Evolutionary conservation across 2,888 invertebrate genomes (phyloP), one percentile per base, ranked within the genome.

Genomic region (Eulithis prunata): DNA sequence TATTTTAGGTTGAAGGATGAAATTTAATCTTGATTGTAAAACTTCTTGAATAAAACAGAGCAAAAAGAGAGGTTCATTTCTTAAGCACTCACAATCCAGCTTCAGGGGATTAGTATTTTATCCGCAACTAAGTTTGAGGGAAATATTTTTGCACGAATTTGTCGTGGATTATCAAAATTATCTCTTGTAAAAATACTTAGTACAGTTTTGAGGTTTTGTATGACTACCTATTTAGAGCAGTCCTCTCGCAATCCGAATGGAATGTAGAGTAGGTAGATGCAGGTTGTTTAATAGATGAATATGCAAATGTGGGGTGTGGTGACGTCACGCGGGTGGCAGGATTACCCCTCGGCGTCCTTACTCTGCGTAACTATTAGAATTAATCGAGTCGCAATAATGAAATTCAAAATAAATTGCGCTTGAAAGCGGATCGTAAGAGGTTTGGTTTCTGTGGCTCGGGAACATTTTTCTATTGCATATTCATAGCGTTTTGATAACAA

Each of bases 21-120:
- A 14, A 52, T 13, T 41, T 51, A 45, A 45, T 55, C 11, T 21
- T 54, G 14, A 10, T 41, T 28, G 11, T 38, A 0, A 45, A 57
- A 41, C 47, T 64, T 54, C 49, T 49, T 43, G 12, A 57, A 55
- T 66, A 45, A 63, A 68, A 67, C 41, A 58, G 57, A 45, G 56
- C 55, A 46, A 59, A 63, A 57, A 49, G 46, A 43, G 61, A 21
- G 21, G 63, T 59, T 70, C 66, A 62, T 69, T 68, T 59, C 58
- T 46, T 57, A 63, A 70, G 69, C 59, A 52, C 68, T 66, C 67
- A 11, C 69, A 61, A 70, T 71, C 69, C 70, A 67, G 73, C 71
- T 68, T 70, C 55, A 54, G 54, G 49, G 64, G 67, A 71, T 71
- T 70, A 68, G 68, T 70, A 60, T 69, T 70, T 71, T 66, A 71